Percentiles rank a stretch among this genome's conserved stretches.
Conservation (phyloP, 2,797 vertebrate species). For the Momotus momota region DNA sequence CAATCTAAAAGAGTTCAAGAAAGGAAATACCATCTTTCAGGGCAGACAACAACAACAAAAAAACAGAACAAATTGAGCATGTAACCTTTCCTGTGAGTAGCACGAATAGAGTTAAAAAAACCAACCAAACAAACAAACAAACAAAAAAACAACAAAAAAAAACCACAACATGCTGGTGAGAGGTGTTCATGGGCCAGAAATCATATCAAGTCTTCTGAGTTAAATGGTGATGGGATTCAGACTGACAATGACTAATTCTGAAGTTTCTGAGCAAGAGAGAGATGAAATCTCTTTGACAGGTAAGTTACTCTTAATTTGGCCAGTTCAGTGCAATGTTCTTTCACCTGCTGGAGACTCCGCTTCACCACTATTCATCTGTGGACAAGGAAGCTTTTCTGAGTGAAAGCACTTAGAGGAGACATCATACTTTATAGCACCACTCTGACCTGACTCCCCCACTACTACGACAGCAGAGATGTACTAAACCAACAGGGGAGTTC, state of each 20-base stretch:
- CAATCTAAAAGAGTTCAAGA: not conserved
- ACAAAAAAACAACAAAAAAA: not conserved
- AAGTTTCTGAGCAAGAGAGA: not conserved
- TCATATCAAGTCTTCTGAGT: not conserved
- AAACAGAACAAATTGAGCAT: not conserved
- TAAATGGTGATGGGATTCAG: not conserved
- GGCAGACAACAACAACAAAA: not conserved
- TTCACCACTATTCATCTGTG: not conserved
- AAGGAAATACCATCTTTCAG: not conserved
- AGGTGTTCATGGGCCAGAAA: not conserved
- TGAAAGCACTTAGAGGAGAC: not conserved
- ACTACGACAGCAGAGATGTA: not conserved
- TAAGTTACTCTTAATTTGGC: not conserved
- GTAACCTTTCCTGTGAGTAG: not conserved
- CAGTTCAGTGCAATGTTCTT: not conserved
- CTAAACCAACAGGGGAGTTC: not conserved
- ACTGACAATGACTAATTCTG: not conserved
- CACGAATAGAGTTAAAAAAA: accelerated
- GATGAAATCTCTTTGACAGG: not conserved
- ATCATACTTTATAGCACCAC: not conserved
- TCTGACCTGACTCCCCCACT: not conserved
- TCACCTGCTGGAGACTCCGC: not conserved
- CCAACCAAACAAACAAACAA: not conserved
- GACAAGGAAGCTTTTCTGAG: not conserved
- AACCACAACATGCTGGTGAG: not conserved